Evolutionary conservation across 2,888 invertebrate species (phyloP), one percentile per base, ranked within the genome.

Genomic region (Lissonota sp.): DNA sequence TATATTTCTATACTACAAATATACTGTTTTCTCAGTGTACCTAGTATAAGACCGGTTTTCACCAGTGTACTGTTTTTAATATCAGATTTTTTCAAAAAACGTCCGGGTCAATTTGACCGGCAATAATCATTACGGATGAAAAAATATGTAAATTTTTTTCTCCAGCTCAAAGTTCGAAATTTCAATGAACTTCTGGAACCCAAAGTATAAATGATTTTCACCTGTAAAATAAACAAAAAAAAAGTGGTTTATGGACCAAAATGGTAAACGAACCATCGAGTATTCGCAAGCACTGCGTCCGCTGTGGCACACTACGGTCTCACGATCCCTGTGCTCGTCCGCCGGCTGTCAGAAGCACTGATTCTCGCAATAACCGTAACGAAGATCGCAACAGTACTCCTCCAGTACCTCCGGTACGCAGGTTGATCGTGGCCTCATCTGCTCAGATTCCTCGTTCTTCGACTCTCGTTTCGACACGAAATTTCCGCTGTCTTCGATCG

Each of bases 221-320:
- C 10, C 4, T 44, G 44, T 44, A 44, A 26, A 26, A 16, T 42
- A 4, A 44, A 64, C 1, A 58, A 71, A 58, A 70, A 60, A 39
- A 60, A 12, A 6, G 37, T 37, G 16, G 60, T 58, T 39, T 14
- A 12, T 49, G 12, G 49, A 8, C 49, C n/a, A n/a, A 37, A 63
- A 85, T 85, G 86, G 86, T 84, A 85, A 85, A 90, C 91, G 82
- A 91, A 92, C 92, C 92, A 92, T 92, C 90, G 92, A 92, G 91
- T 91, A 92, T 87, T 91, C 89, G 89, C 90, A 90, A 90, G 90
- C 89, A 90, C 90, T 88, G 90, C 88, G 90, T 90, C 90, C 89
- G 91, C 91, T 91, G 90, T 91, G 89, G 90, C 90, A 90, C 90
- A 90, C 91, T 90, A 91, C 88, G 88, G 90, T 90, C 88, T 85